Evolutionary conservation across 2,888 invertebrate genomes (phyloP), one percentile per base, ranked within the genome.

Genomic region (Rhogogaster chlorosoma): DNA sequence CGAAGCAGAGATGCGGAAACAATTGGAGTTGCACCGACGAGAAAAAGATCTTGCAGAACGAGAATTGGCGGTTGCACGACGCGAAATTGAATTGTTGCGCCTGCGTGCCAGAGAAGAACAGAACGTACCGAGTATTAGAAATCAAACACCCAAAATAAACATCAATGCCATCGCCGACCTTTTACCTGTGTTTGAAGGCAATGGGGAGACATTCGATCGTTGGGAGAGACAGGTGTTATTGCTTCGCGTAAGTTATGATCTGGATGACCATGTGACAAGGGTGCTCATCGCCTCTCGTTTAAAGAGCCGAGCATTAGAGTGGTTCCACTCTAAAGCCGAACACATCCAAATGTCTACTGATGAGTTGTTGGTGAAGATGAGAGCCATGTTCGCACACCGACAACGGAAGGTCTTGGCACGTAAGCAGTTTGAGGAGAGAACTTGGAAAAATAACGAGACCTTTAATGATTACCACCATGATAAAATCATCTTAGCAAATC

Each of bases 281-380:
- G 67, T 70, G 67, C 67, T 70, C 67, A 70, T 70, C 6, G 67
- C 36, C 1, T 32, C 67, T 29, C 32, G 67, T 18, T 70, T 29
- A 36, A 70, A 70, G 15, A 36, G 67, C 15, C 67, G 67, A 15
- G 87, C 87, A 29, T 6, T 57, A 1, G 64, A 85, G 12, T 85
- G 86, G 87, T 85, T 87, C 64, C 86, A 83, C 45, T 86, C 87
- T 1, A 83, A 78, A 83, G 32, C 86, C 18, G 87, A 86, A 22
- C 70, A 85, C 42, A 42, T 86, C 2, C 49, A 38, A 38, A 82
- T 85, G 38, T 9, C 71, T 18, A 22, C 42, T 2, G 78, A 70
- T 1, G 67, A 86, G 15, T 29, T 87, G 12, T 32, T 87, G 12
- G 36, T 5, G 1, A 73, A 67, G 57, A 83, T 84, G 80, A 84